Base-by-base conservation (phyloP, 2,113 vertebrate genomes). In the Ranitomeya imitator region DNA sequence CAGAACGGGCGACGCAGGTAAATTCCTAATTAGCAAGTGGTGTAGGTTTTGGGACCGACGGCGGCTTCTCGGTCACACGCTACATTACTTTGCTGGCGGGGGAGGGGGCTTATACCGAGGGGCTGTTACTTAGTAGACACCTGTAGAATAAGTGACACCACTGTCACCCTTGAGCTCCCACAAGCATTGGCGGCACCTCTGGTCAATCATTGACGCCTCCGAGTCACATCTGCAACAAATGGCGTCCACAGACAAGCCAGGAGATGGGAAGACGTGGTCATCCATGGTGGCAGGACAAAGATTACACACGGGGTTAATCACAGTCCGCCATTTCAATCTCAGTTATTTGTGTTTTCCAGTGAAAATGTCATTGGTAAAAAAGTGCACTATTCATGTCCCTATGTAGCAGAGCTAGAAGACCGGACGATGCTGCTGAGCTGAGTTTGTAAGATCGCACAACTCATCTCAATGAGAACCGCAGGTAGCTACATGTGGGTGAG, bases 101-200 rank as follows among this genome's bases (percentile, higher is more conserved):
- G 37, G 3, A 3, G 37, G 37, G 37, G 37, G 37, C 37, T 45
- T 45, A 45, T 45, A 45, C 37, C 37, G 7, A 45, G 7, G 71
- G 16, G 8, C 71, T 77, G 80, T 83, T 83, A 77, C 67, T 84
- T 83, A 77, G 80, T 83, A 52, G 26, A 79, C 0, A 18, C 8
- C 14, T 80, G 59, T 13, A 83, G 57, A 63, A 55, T 63, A 71
- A 52, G 77, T 88, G 45, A 76, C 80, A 82, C 61, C 37, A 61
- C 31, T 21, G 71, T 84, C 71, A 88, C 80, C 87, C 71, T 88
- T 88, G 87, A 77, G 77, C 87, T 37, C 80, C 67, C 5, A 60
- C 69, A 26, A 7, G 16, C 1, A 11, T 26, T 8, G 16, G 12
- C 52, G 23, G 60, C 16, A 73, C 57, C 54, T 82, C 21, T 61